Conservation (phyloP, 2,888 invertebrate genomes). For the Pheosia tremula region DNA sequence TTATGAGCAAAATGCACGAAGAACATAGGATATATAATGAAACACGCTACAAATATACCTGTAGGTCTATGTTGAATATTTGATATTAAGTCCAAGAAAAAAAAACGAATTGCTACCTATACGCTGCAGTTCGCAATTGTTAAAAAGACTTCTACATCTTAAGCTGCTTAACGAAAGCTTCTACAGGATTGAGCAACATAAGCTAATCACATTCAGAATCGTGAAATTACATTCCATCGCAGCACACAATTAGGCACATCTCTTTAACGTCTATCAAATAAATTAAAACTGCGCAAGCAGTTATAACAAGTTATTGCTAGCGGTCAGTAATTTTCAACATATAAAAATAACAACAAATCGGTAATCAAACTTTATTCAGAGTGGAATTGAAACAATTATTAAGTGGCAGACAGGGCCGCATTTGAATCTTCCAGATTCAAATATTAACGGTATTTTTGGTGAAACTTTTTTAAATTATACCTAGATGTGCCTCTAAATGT, state of each 20-base stretch:
- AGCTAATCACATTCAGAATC: neutral
- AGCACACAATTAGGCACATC: neutral
- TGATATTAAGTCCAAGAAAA: no score
- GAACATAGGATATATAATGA: no score
- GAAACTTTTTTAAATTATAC: no score
- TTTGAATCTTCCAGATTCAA: no score
- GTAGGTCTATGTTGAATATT: no score
- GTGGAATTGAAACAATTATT: constrained; percentile 7
- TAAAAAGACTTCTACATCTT: no score
- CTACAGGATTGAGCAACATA: neutral
- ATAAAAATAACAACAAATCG: constrained; percentile 4
- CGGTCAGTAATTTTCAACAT: constrained; percentile 2
- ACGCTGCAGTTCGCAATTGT: no score
- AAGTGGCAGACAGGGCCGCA: neutral
- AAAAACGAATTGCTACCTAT: no score
- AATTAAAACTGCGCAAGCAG: neutral
- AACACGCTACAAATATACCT: no score
- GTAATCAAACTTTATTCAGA: constrained; percentile 8
- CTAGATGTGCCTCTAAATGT: no score
- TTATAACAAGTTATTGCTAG: constrained; percentile 1
- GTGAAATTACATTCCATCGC: neutral
- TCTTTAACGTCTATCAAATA: neutral
- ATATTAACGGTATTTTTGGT: no score
- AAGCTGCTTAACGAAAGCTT: neutral
- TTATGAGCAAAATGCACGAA: no score